Base-by-base conservation (phyloP, 1,140 invertebrate genomes). In the Saccostrea glomerata region DNA sequence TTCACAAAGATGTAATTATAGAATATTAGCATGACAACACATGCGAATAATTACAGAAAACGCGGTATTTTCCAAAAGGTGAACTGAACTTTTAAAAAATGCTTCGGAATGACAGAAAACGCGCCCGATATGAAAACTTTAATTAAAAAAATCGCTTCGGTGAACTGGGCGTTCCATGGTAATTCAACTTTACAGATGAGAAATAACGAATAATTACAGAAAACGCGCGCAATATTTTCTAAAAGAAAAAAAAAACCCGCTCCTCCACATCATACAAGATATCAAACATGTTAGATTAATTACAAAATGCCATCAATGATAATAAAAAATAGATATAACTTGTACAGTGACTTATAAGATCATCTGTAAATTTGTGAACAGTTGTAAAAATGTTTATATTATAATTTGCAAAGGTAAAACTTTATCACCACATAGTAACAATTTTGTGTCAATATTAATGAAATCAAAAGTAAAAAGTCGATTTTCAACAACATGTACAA, bases 281-380 rank as follows among this genome's bases (percentile, higher is more conserved):
- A 60, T 60, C 58, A 60, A 60, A 60, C 58, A 60, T 12, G 7
- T 20, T 77, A 77, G 17, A 77, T 77, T 77, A 40, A 77, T 77
- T 77, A 77, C 73, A 77, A 77, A 77, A 77, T 77, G 73, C 30
- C 73, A 77, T 77, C 0, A 0, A 1, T 77, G 73, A 77, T 77
- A 77, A 77, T 77, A 77, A 77, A n/a, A n/a, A n/a, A 77, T 77
- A 77, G 23, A 77, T 77, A 77, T 40, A 77, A 77, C 73, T 77
- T 77, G 73, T 77, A 77, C 73, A 77, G 73, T 77, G 6, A 40
- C 73, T 30, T 30, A 13, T 77, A 77, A 77, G n/a, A 77, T 47
- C 47, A 47, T 47, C 47, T 47, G 23, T 77, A 77, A 77, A 77
- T 77, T 25, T 77, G 73, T 77, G 73, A 77, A 77, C 20, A 70